Evolutionary conservation across 2,797 vertebrate genomes (phyloP), one percentile per base, ranked within the genome.

Genomic region (Microtus agrestis): DNA sequence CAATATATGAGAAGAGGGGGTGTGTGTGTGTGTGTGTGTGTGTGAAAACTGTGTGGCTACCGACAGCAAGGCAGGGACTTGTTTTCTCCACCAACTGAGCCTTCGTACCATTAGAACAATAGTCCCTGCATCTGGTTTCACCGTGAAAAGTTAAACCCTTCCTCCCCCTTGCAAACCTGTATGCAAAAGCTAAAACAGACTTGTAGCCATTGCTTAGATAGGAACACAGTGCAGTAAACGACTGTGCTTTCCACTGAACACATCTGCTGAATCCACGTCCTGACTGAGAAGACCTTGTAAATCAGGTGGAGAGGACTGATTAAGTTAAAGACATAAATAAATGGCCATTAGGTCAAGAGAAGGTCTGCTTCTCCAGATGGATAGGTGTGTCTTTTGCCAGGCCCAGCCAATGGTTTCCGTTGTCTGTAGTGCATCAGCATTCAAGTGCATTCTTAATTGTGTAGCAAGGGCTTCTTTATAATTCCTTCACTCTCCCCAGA

Each of bases 381-480:
- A 37, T 7, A 69, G 34, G 5, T 5, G 1, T 11, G 40, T n/a
- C 79, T n/a, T 86, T 15, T 77, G 25, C 67, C 19, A 13, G 77
- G 14, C 61, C 80, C 82, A 46, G 19, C 67, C 51, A 46, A 48
- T 34, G 31, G 59, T 63, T 87, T 84, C 51, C 6, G 87, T 34
- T 69, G 40, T 78, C n/a, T 34, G 2, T 9, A 13, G 25, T 51
- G 91, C 86, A 89, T 91, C 71, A 69, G 29, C 73, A 95, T 82
- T 76, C 90, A 78, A 76, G 34, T 69, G 27, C 23, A 65, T 43
- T 54, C 48, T 94, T 95, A 82, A 95, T 92, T 87, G 90, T 82
- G 93, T 87, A 87, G 91, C 89, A 91, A 93, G 34, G 0, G 51
- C 69, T 78, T 89, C 92, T 97, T 91, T 97, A 43, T 76, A 76